These are phyloP conservation scores for Oscheius sp. DNA, from an alignment of 2,888 invertebrate species.

Conservation along the genomic window DNA sequence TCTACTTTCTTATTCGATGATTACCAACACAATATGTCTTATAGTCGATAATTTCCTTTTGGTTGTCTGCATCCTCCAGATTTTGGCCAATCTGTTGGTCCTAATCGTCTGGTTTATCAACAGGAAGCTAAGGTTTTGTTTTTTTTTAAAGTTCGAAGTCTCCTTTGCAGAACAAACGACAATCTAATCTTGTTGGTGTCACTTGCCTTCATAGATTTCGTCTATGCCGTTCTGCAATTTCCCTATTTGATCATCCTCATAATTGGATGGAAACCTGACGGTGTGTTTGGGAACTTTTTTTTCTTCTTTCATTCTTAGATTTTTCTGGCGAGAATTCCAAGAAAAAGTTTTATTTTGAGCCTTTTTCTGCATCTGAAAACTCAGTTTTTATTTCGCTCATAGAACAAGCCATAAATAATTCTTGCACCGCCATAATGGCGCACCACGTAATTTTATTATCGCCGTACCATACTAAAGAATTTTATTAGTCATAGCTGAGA, in stretches of 20 bases:
- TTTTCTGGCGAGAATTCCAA: no score
- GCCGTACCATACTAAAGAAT: not conserved
- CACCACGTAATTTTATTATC: not conserved
- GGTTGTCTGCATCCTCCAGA: constrained; percentile 32
- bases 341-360: no score
- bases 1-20: no score
- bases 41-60: constrained; percentile 26
- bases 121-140: constrained; percentile 9
- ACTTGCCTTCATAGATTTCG: constrained; percentile 42
- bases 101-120: constrained; percentile 32
- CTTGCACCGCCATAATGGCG: no score
- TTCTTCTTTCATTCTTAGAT: no score
- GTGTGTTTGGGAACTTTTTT: no score
- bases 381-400: no score
- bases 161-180: constrained; percentile 32
- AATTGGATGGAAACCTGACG: constrained; percentile 30
- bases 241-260: constrained; percentile 40
- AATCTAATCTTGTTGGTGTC: constrained; percentile 41
- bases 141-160: not conserved
- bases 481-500: not conserved
- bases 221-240: constrained; percentile 39
- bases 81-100: constrained; percentile 38
- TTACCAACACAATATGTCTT: constrained; percentile 23
- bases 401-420: no score
- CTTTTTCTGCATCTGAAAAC: no score